Evolutionary conservation across 2,113 vertebrate species (phyloP).

Genomic region (Sinocyclocheilus grahami): DNA sequence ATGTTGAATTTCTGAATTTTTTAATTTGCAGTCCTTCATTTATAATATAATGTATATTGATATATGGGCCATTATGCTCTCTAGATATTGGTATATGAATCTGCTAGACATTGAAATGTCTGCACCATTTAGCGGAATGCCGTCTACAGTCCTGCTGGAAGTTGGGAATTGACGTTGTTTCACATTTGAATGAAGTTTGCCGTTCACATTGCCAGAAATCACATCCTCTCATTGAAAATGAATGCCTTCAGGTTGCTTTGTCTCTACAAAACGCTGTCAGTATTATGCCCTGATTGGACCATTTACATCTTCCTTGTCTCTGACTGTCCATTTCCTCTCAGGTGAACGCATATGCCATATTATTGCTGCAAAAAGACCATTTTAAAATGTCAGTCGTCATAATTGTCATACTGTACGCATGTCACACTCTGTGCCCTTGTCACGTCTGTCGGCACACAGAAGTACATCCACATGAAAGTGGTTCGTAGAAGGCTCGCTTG

Average conservation of each 20-base stretch:
- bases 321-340: not conserved
- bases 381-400: conserved; percentile 10
- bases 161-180: not conserved
- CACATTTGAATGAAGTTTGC: not conserved
- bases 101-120: not conserved
- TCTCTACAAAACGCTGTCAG: not conserved
- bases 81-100: not conserved
- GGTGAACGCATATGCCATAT: not conserved
- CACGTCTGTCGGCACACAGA: conserved; percentile 12
- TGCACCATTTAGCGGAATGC: not conserved
- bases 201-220: not conserved
- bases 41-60: not conserved
- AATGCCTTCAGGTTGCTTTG: conserved; percentile 20
- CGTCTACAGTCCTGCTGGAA: not conserved
- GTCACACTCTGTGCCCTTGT: conserved; percentile 21
- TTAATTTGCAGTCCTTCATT: not conserved
- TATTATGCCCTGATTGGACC: not conserved
- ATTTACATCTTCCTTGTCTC: not conserved
- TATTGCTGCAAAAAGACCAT: not conserved
- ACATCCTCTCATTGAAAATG: conserved; percentile 1
- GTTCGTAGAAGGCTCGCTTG: not conserved
- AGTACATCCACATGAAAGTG: not conserved
- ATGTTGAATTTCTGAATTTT: too few species aligned
- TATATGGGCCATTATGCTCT: not conserved
- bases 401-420: not conserved